Conservation (phyloP, 1,140 invertebrate species). For the Acromyrmex charruanus region DNA sequence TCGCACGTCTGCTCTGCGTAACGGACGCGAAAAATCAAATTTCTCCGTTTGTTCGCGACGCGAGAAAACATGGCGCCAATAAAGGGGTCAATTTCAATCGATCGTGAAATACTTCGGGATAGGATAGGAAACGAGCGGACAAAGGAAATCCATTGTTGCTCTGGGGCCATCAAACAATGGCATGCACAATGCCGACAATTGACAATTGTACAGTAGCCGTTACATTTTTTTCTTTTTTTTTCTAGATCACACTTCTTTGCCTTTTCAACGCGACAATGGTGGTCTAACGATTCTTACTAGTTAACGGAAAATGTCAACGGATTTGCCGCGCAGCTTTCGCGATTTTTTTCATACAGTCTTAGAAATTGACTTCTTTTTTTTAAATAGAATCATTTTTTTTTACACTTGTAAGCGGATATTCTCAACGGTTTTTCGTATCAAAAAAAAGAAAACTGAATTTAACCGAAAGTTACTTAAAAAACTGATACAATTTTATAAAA, state of each 20-base stretch:
- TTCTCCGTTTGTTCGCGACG: conserved; percentile 41
- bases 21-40: conserved; percentile 46
- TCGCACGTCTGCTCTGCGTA: conserved; percentile 2
- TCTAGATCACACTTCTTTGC: conserved; percentile 48
- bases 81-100: conserved; percentile 59
- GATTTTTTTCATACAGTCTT: conserved; percentile 35
- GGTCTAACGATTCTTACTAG: conserved; percentile 74
- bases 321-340: conserved; percentile 46
- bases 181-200: conserved; percentile 67
- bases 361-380: conserved; percentile 21
- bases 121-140: conserved; percentile 46
- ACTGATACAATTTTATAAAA: conserved; percentile 34
- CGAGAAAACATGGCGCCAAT: conserved; percentile 48
- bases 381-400: conserved; percentile 14
- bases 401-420: conserved; percentile 30
- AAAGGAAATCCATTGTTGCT: conserved; percentile 70
- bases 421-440: conserved; percentile 4
- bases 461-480: conserved; percentile 39
- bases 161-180: conserved; percentile 76
- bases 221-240: conserved; percentile 64
- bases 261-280: conserved; percentile 69
- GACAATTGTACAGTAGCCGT: conserved; percentile 58
- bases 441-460: conserved; percentile 22
- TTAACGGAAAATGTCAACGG: conserved; percentile 67
- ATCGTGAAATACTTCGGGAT: conserved; percentile 49